Evolutionary conservation across 2,888 invertebrate species (phyloP).

Genomic region (Endomychus coccineus): DNA sequence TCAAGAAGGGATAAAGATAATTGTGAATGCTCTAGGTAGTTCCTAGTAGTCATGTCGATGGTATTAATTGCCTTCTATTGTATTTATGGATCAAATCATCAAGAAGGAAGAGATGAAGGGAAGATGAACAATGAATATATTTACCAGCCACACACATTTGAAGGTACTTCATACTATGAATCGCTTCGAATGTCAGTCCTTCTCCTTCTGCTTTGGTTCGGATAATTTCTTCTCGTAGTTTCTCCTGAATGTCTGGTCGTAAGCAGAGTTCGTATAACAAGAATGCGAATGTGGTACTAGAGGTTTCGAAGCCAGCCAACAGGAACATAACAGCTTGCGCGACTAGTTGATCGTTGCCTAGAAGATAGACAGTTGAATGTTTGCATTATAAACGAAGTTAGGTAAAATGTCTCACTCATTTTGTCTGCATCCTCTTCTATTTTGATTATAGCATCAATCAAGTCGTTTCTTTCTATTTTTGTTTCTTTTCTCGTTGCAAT

Average conservation of each 20-base stretch:
- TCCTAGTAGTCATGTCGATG: too few species aligned
- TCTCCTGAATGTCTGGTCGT: constrained; percentile 48
- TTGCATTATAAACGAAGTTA: too few species aligned
- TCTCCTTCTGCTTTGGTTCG: constrained; percentile 40
- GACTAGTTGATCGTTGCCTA: constrained; percentile 50
- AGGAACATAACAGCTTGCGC: constrained; percentile 55
- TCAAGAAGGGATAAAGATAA: too few species aligned
- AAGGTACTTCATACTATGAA: constrained; percentile 51
- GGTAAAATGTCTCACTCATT: too few species aligned
- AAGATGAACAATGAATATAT: too few species aligned
- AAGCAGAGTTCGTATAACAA: constrained; percentile 50
- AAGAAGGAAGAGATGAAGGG: too few species aligned
- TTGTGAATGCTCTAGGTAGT: too few species aligned
- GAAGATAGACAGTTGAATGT: too few species aligned
- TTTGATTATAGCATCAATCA: constrained; percentile 54
- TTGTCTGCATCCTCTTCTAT: too few species aligned
- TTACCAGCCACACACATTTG: constrained; percentile 52
- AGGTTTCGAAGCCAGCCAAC: constrained; percentile 56
- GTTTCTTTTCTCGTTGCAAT: constrained; percentile 26
- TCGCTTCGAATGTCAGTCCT: constrained; percentile 47
- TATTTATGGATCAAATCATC: too few species aligned
- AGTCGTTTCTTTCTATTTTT: constrained; percentile 45
- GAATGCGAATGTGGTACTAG: constrained; percentile 51
- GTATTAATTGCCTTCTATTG: too few species aligned
- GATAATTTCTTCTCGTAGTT: constrained; percentile 41